Evolutionary conservation across 1,140 invertebrate genomes (phyloP).

Genomic region (Pomacea maculata): DNA sequence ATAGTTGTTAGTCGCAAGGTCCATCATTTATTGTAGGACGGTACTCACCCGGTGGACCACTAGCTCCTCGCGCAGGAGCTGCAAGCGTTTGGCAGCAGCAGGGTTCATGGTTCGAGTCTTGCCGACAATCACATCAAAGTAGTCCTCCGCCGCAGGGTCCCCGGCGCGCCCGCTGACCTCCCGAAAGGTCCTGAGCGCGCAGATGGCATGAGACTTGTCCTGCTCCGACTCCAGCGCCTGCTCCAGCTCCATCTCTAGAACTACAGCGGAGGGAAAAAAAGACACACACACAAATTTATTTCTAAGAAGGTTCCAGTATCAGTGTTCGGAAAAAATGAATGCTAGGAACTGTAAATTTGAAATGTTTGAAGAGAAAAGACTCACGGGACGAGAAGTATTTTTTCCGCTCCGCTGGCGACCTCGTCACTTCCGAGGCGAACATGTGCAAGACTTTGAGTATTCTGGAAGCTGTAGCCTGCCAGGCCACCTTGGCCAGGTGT

Average conservation of each 20-base stretch:
- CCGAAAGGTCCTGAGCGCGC: constrained; percentile 42
- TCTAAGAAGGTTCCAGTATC: too few relatives aligned
- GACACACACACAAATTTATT: too few relatives aligned
- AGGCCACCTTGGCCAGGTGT: constrained; percentile 39
- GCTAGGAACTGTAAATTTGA: too few relatives aligned
- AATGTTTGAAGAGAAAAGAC: constrained; percentile 9
- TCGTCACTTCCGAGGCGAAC: constrained; percentile 63
- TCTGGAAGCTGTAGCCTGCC: constrained; percentile 67
- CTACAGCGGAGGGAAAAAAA: constrained; percentile 31
- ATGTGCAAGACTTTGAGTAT: constrained; percentile 75
- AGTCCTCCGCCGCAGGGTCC: constrained; percentile 42
- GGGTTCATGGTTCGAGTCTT: constrained; percentile 26
- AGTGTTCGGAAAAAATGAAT: too few relatives aligned
- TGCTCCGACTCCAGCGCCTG: constrained; percentile 39
- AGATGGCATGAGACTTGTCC: constrained; percentile 36
- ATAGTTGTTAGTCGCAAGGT: too few relatives aligned
- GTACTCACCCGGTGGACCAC: constrained; percentile 30
- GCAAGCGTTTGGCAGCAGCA: constrained; percentile 19
- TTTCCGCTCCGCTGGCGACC: constrained; percentile 77
- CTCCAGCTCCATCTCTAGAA: constrained; percentile 49
- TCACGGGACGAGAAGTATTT: constrained; percentile 82
- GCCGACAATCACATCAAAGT: constrained; percentile 31
- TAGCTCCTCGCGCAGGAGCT: constrained; percentile 29
- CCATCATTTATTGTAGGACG: too few relatives aligned
- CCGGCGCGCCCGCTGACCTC: constrained; percentile 38